Evolutionary conservation across 2,113 vertebrate genomes (phyloP).

Genomic region (Australoheros scitulus): DNA sequence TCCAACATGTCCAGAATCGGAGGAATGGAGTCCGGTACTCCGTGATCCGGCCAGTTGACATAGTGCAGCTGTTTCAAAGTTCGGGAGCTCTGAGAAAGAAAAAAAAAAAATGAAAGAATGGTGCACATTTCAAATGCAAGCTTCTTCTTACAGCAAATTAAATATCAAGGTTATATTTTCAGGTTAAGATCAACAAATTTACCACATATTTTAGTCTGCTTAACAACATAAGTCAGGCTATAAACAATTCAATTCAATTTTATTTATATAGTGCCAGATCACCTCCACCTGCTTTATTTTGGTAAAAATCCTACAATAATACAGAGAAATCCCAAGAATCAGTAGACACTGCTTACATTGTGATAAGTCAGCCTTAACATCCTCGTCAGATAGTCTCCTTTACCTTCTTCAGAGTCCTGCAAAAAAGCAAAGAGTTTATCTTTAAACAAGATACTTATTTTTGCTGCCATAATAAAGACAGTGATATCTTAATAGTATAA

Average conservation of each 20-base stretch:
- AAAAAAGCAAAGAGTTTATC: not conserved
- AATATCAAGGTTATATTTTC: not conserved
- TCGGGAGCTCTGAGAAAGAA: slow-evolving; percentile 60
- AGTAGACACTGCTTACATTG: slow-evolving; percentile 79
- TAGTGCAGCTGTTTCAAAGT: slow-evolving; percentile 93
- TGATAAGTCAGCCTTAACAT: slow-evolving; percentile 84
- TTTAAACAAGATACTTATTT: not conserved
- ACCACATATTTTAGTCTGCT: not conserved
- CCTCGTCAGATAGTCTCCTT: slow-evolving; percentile 87
- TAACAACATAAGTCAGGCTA: not conserved
- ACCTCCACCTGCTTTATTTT: too few relatives aligned
- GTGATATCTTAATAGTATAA: not conserved
- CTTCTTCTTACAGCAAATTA: not conserved
- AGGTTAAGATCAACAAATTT: not conserved
- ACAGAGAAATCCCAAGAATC: too few relatives aligned
- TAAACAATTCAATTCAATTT: not conserved
- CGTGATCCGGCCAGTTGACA: slow-evolving; percentile 95
- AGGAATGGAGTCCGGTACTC: slow-evolving; percentile 88
- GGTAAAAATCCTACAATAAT: too few relatives aligned
- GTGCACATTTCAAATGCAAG: not conserved
- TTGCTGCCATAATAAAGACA: not conserved
- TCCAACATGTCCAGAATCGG: slow-evolving; percentile 89
- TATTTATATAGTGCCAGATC: too few relatives aligned
- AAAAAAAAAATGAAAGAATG: not conserved
- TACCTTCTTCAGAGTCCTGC: slow-evolving; percentile 87